Evolutionary conservation across 2,113 vertebrate species (phyloP), one percentile per base, ranked within the genome.

Genomic region (Neotoma lepida): DNA sequence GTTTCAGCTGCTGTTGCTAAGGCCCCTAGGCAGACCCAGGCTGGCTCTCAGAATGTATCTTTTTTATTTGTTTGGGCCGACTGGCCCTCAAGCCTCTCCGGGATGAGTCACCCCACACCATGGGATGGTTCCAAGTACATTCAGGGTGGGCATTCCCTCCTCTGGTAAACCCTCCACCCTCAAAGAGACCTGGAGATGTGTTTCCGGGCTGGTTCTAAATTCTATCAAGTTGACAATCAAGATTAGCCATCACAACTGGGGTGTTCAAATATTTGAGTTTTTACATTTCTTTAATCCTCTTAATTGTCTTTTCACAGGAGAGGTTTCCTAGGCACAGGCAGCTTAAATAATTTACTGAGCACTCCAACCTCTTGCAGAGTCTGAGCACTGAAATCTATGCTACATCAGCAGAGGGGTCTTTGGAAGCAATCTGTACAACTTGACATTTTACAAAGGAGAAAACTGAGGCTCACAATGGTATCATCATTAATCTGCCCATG

Each of bases 361-460:
- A 73, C 7, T 9, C 77, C 58, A 90, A 24, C 17, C 35, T 76
- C 18, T 17, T 28, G 4, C 1, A 66, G 44, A 46, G 24, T 81
- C 35, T 24, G 14, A 4, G 15, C 30, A 76, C 44, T 64, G 66
- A 91, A 78, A 86, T 44, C 33, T 64, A 54, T 33, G 13, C 63
- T 46, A 1, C 49, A 9, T 74, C 39, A 86, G 26, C n/a, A 56
- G 30, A 88, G 64, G 35, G 0, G 0, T 80, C 46, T 41, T 73
- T 71, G 71, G 22, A 86, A 64, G 35, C 77, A 73, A 74, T 78
- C 13, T 64, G 6, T 30, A 51, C 15, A 56, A 41, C 15, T 90
- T 46, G n/a, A 24, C n/a, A 94, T 92, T 94, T 95, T 85, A 85
- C 24, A 95, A 35, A 58, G 51, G 26, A 95, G 18, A 86, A 95